phyloP scores from a whole-genome alignment of 2,888 invertebrate genomes.

The Coremacera marginata region DNA sequence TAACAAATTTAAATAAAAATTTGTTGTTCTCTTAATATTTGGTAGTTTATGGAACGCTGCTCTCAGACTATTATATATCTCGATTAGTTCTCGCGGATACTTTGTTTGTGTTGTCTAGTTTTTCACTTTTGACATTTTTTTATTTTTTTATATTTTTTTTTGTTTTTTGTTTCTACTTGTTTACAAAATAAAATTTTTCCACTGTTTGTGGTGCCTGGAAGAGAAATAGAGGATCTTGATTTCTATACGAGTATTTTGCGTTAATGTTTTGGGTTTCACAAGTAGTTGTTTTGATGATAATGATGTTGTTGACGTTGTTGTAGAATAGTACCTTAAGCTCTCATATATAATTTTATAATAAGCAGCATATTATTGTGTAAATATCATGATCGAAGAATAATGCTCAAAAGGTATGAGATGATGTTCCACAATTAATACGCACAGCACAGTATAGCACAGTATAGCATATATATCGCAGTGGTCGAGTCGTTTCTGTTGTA shows the following conservation, averaged over 20 bases:
- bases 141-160: constrained; percentile 5
- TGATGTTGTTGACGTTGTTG: neutral
- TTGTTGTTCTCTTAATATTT: neutral
- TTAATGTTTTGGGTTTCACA: neutral
- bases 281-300: neutral
- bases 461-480: too few species aligned
- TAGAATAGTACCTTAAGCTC: neutral
- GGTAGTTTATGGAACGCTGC: neutral
- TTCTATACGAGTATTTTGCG: neutral
- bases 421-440: too few species aligned
- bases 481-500: neutral
- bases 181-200: constrained; percentile 25
- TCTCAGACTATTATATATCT: neutral
- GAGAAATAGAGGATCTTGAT: neutral
- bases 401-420: neutral
- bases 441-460: too few species aligned
- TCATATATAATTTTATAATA: neutral
- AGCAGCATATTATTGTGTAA: neutral
- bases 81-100: neutral
- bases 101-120: neutral
- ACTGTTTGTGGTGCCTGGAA: neutral
- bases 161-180: neutral
- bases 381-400: neutral
- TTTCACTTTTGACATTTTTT: constrained; percentile 27
- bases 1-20: too few species aligned